These are phyloP conservation scores for Megalops cyprinoides DNA, from an alignment of 2,797 vertebrate genomes.

Conservation along the genomic window DNA sequence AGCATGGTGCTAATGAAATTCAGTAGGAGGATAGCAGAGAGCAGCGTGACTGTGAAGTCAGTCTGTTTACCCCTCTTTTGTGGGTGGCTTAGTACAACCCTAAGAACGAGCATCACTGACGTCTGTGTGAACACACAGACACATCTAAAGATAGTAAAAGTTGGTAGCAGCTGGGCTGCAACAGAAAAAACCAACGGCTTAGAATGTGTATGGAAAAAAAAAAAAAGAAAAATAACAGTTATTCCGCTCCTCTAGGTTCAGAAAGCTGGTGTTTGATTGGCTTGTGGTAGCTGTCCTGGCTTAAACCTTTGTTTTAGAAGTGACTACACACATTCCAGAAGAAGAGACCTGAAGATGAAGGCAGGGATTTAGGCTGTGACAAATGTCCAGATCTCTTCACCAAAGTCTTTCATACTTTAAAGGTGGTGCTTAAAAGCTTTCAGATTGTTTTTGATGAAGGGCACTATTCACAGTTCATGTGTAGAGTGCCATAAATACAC, in stretches of 20 bases:
- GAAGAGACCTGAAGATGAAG: neutral
- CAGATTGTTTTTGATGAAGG: neutral
- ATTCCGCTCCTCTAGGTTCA: no score
- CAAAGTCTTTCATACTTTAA: neutral
- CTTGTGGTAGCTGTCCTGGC: neutral
- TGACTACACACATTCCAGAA: neutral
- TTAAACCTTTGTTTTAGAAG: neutral
- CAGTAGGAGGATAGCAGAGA: constrained; percentile 31
- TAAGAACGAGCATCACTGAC: constrained; percentile 6
- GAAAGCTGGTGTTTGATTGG: neutral
- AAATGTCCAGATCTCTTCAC: neutral
- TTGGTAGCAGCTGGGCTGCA: neutral
- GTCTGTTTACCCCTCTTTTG: constrained; percentile 19
- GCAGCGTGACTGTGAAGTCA: constrained; percentile 39
- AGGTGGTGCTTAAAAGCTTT: neutral
- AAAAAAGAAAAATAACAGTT: neutral
- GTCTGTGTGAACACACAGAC: neutral
- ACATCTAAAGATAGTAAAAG: neutral
- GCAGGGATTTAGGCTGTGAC: neutral
- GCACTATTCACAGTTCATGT: neutral
- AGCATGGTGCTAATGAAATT: constrained; percentile 59
- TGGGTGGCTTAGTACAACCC: neutral
- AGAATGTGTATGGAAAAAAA: neutral
- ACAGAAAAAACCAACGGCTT: neutral
- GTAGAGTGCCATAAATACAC: neutral